Base-by-base conservation (phyloP, 2,113 vertebrate species). In the Talpa occidentalis region DNA sequence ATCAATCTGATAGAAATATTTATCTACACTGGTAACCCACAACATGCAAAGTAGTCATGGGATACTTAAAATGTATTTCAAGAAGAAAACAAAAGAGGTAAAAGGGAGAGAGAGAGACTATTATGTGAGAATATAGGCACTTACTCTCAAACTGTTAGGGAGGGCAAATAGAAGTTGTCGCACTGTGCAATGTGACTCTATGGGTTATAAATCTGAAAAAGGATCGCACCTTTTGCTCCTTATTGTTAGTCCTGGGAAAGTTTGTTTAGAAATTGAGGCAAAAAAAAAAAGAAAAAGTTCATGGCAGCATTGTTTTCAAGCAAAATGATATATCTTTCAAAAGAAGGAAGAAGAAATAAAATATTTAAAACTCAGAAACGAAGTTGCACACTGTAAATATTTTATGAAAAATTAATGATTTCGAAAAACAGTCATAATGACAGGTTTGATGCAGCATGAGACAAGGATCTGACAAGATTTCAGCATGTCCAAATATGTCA, bases 1-100 rank as follows among this genome's bases (percentile, higher is more conserved):
- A 93, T 82, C 35, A 82, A 79, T 32, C 26, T 88, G 47, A 66
- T 35, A 77, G 90, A 76, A 73, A 78, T 35, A 26, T 78, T 95
- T 89, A 86, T 37, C 40, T 88, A 10, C 2, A 32, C 1, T 17
- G 2, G 17, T 70, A 62, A 42, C 21, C 79, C 70, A 92, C 76
- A 32, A 95, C 84, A 93, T 35, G 5, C 17, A 86, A 85, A 76
- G 37, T 21, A 90, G 17, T 66, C 7, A 24, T 19, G 77, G 84
- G 9, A 32, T 59, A 37, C 19, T 81, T 82, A 67, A 90, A 69
- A 73, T 37, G 32, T 77, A 80, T 72, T 72, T 94, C 37, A 80
- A 90, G 28, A 49, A 80, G 12, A 10, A 47, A 74, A 54, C 32
- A 35, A n/a, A 64, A 59, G 15, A 17, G 35, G 7, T 22, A 59